A percentile compares a stretch with the other conserved stretches of the same genome.
Evolutionary conservation across 2,888 invertebrate species (phyloP).

Genomic region (Ophraella communa): DNA sequence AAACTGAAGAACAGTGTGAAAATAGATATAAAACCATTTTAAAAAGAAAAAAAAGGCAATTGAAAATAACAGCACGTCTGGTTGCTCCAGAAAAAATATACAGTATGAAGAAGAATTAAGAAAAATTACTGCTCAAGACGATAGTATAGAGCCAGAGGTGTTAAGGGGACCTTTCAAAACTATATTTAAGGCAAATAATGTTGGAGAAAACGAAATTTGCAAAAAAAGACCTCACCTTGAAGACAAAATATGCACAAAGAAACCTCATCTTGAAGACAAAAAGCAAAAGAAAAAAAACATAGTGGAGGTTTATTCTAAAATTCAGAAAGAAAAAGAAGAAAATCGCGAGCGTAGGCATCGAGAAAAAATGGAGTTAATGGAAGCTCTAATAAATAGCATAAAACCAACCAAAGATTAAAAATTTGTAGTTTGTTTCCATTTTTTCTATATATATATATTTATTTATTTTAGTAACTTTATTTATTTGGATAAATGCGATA

Average conservation of each 20-base stretch:
- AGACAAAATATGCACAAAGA: conserved; percentile 3
- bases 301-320: background rate
- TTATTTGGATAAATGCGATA: too few species aligned
- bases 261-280: background rate
- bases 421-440: background rate
- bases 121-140: too few species aligned
- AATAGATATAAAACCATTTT: conserved; percentile 38
- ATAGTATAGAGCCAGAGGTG: too few species aligned
- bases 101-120: too few species aligned
- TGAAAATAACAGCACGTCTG: conserved; percentile 31
- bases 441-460: background rate
- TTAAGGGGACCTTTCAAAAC: too few species aligned
- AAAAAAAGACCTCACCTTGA: background rate
- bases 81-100: conserved; percentile 20
- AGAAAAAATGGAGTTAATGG: conserved; percentile 14
- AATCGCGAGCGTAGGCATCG: conserved; percentile 12
- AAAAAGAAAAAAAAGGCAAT: conserved; percentile 36
- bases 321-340: background rate
- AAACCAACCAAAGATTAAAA: background rate
- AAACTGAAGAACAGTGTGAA: conserved; percentile 26
- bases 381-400: background rate
- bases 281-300: conserved; percentile 7
- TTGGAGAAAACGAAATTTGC: too few species aligned
- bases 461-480: too few species aligned
- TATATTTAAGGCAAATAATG: too few species aligned